Base-by-base conservation (phyloP, 2,113 vertebrate genomes). In the Rhinoptilus africanus region DNA sequence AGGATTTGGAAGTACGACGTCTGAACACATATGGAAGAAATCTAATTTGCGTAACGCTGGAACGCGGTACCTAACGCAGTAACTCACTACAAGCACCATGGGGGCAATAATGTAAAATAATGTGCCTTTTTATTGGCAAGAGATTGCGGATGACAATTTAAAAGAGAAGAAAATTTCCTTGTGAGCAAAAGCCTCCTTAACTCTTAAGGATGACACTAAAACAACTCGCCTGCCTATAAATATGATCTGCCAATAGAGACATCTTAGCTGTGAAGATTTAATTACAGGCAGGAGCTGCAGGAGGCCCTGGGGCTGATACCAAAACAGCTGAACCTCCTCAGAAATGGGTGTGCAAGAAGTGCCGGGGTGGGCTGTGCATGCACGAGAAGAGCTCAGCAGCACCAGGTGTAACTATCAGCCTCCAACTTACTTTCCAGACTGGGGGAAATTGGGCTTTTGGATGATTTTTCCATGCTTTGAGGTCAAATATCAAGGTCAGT, bases 211-310 rank as follows among this genome's bases (percentile, higher is more conserved):
- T 2, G 39, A 18, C 76, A 39, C 43, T 68, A 14, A 84, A 93
- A 32, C 68, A 71, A 81, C 88, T 69, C 4, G 35, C 68, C 63
- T 92, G 87, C 80, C 91, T 84, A 43, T 54, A 93, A 95, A 92
- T 80, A 84, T 4, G 15, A 71, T 8, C 93, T 96, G 95, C 89
- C 94, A 51, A 74, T 27, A 15, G 89, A 77, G 83, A 9, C 50
- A 8, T 67, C 64, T 81, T 34, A 43, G 91, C 86, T 56, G 80
- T 0, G 64, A 74, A 59, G 79, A 74, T 89, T 95, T 89, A 90
- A 94, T 88, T 74, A 53, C 88, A 86, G 82, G 76, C 91, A 88
- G 94, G 92, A 95, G 88, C 75, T 80, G 86, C 82, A 14, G 82
- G 83, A 90, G 83, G 63, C 67, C 74, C 34, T 0, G 2, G 41